These are phyloP conservation scores for Drosophila robusta DNA, from an alignment of 2,888 invertebrate genomes.

Conservation along the genomic window DNA sequence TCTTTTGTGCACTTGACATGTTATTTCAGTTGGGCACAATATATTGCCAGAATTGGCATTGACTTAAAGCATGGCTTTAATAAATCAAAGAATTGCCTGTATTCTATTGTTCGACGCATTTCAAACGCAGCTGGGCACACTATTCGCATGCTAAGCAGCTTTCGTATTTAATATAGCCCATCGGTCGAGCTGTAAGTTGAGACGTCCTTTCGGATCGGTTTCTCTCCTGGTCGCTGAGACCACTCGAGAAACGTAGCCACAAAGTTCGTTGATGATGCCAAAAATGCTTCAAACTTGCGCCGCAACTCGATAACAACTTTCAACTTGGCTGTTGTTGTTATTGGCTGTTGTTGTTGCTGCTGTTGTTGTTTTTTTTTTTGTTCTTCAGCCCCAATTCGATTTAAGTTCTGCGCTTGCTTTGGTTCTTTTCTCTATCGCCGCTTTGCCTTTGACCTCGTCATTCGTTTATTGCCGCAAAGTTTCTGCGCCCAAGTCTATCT, in stretches of 20 bases:
- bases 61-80: background rate
- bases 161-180: conserved; percentile 1
- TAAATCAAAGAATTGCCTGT: no score
- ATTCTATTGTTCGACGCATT: background rate
- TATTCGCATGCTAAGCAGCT: conserved; percentile 8
- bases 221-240: background rate
- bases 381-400: conserved; percentile 50
- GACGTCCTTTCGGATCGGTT: conserved; percentile 9
- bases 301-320: conserved; percentile 52
- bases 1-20: background rate
- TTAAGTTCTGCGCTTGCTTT: conserved; percentile 43
- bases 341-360: conserved; percentile 24
- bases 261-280: conserved; percentile 38
- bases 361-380: conserved; percentile 13
- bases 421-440: conserved; percentile 20
- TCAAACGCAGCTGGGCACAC: conserved; percentile 20
- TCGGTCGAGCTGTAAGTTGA: background rate
- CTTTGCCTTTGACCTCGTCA: conserved; percentile 44
- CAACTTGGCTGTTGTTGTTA: conserved; percentile 14
- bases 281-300: conserved; percentile 49
- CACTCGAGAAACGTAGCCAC: conserved; percentile 23
- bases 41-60: background rate
- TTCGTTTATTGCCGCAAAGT: conserved; percentile 39
- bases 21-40: conserved; percentile 5
- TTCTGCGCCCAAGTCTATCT: conserved; percentile 32